A percentile compares a stretch with the other conserved stretches of the same genome.
These are phyloP conservation scores for Microcebus murinus DNA, from an alignment of 2,113 vertebrate species.

Conservation along the genomic window DNA sequence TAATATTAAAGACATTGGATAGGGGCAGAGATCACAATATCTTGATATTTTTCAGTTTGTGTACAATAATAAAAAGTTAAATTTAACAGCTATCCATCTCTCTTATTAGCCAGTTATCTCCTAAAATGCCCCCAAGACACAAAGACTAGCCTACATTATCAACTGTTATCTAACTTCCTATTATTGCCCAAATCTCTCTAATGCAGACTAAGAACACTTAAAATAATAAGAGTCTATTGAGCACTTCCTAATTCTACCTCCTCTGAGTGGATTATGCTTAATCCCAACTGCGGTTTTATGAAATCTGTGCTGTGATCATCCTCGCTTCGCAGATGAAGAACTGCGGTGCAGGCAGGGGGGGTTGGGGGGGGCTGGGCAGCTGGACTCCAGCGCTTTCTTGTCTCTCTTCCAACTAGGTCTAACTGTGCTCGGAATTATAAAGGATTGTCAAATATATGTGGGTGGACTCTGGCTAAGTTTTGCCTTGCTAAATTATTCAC, in stretches of 20 bases:
- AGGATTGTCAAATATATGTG: background rate
- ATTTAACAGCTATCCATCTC: background rate
- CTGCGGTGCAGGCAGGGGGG: background rate
- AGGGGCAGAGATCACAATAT: background rate
- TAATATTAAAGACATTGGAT: background rate
- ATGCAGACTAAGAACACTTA: background rate
- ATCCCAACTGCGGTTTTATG: background rate
- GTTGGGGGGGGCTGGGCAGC: accelerated
- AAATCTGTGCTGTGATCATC: background rate
- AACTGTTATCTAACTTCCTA: background rate
- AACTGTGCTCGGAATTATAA: background rate
- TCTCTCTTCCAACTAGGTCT: background rate
- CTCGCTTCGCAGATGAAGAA: background rate
- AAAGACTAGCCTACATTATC: background rate
- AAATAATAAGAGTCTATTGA: background rate
- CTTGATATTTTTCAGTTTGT: background rate
- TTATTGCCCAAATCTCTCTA: background rate
- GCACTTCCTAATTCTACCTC: background rate
- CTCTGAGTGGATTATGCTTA: background rate
- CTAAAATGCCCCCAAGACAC: background rate
- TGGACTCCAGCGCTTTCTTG: accelerated
- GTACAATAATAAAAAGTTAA: background rate
- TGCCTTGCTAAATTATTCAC: background rate
- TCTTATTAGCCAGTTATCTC: background rate
- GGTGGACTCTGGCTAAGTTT: background rate